A percentile compares a stretch with the other conserved stretches of the same genome.
Conservation (phyloP, 1,140 invertebrate genomes). For the Sycophaga agraensis region DNA sequence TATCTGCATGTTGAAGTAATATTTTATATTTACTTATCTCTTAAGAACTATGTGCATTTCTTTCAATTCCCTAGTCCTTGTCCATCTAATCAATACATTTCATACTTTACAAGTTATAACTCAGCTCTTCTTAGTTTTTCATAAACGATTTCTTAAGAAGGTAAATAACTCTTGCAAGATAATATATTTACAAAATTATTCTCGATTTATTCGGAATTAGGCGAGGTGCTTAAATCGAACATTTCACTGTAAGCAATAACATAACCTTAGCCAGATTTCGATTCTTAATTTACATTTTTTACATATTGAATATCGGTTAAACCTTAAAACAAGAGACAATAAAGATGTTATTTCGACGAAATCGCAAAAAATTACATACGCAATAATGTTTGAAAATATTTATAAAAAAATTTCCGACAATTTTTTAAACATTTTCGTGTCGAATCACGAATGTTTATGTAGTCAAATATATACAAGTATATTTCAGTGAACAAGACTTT, state of each 20-base stretch:
- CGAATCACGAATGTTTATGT: not conserved
- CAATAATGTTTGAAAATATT: not conserved
- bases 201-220: not conserved
- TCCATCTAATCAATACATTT: conserved; percentile 1
- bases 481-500: no score
- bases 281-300: conserved; percentile 28
- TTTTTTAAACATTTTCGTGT: not conserved
- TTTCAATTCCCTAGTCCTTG: conserved; percentile 11
- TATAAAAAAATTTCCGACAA: not conserved
- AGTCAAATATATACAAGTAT: conserved; percentile 1
- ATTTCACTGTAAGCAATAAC: not conserved
- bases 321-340: conserved; percentile 1
- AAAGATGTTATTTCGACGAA: not conserved
- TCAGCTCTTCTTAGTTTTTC: not conserved
- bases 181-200: conserved; percentile 22
- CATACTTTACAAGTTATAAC: not conserved
- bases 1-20: conserved; percentile 27
- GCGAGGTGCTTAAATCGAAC: conserved; percentile 9
- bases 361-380: conserved; percentile 17
- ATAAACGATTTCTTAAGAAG: not conserved
- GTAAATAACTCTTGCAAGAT: not conserved
- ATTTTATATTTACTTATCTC: conserved; percentile 15
- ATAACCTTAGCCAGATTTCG: conserved; percentile 1
- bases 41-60: not conserved
- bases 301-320: conserved; percentile 1